Evolutionary conservation across 2,888 invertebrate genomes (phyloP).

Genomic region (Steinernema hermaphroditum): DNA sequence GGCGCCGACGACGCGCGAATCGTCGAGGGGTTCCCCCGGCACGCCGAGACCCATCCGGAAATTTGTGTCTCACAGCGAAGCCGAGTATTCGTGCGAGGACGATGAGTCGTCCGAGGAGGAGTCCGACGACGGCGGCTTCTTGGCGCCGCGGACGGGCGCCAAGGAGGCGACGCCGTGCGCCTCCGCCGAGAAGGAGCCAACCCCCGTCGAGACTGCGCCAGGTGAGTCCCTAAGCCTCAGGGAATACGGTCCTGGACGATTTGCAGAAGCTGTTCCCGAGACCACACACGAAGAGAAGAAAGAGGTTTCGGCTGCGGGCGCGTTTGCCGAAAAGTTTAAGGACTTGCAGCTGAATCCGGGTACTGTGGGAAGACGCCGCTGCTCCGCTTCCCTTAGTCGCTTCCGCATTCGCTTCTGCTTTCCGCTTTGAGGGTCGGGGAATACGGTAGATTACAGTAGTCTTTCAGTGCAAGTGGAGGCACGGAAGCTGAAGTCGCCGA

Average conservation of each 20-base stretch:
- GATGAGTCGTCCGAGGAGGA: constrained; percentile 4
- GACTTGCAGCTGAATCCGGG: constrained; percentile 18
- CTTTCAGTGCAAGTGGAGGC: constrained; percentile 4
- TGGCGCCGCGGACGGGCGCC: background rate
- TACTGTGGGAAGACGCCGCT: background rate
- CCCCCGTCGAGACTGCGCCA: background rate
- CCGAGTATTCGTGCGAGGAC: constrained; percentile 27
- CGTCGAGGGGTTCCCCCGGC: background rate
- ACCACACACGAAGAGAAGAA: background rate
- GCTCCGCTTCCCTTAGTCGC: background rate
- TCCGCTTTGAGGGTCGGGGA: too few species aligned
- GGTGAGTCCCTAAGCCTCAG: background rate
- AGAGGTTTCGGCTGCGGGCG: background rate
- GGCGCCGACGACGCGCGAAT: background rate
- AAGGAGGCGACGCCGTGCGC: constrained; percentile 13
- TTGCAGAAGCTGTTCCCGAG: background rate
- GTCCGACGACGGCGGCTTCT: background rate
- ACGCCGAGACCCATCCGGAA: background rate
- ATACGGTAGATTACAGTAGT: too few species aligned
- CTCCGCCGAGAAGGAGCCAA: constrained; percentile 16
- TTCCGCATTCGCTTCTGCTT: too few species aligned
- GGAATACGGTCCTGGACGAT: background rate
- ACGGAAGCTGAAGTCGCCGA: constrained; percentile 2
- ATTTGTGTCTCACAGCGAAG: constrained; percentile 25
- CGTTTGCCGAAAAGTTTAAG: constrained; percentile 20